A percentile compares a stretch with the other conserved stretches of the same genome.
Evolutionary conservation across 2,113 vertebrate genomes (phyloP).

Genomic region (Numida meleagris): DNA sequence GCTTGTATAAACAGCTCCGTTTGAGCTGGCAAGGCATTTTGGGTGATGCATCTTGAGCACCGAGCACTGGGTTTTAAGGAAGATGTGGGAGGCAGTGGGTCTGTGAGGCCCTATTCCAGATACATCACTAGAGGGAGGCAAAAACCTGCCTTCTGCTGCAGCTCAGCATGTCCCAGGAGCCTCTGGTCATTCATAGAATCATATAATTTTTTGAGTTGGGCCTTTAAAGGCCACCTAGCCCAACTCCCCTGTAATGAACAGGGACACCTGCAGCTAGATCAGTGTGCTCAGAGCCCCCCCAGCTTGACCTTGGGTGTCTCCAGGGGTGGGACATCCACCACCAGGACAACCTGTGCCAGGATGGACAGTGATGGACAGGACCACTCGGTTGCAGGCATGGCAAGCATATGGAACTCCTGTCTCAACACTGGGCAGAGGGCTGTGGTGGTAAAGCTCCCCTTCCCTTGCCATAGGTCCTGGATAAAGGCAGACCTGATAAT

Average conservation of each 20-base stretch:
- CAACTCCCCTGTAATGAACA: no score
- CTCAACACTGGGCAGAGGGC: background rate
- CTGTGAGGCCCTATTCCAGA: background rate
- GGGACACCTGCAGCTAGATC: no score
- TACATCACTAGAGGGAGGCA: background rate
- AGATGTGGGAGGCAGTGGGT: background rate
- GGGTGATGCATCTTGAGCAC: background rate
- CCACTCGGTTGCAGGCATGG: background rate
- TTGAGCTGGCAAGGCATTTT: background rate
- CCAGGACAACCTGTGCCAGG: no score
- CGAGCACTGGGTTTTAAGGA: background rate
- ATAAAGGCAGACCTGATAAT: background rate
- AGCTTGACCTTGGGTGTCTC: no score
- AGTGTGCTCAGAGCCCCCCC: no score
- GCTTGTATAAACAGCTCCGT: background rate
- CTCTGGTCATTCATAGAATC: background rate
- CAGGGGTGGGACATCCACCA: no score
- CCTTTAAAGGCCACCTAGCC: no score
- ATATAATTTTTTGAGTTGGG: no score
- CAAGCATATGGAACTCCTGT: background rate
- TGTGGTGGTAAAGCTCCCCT: background rate
- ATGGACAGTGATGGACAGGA: background rate
- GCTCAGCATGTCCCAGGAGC: background rate
- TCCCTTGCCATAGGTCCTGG: background rate
- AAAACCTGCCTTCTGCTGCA: background rate